A percentile compares a stretch with the other conserved stretches of the same genome.
Evolutionary conservation across 1,140 invertebrate genomes (phyloP).

Genomic region (Ladona fulva): DNA sequence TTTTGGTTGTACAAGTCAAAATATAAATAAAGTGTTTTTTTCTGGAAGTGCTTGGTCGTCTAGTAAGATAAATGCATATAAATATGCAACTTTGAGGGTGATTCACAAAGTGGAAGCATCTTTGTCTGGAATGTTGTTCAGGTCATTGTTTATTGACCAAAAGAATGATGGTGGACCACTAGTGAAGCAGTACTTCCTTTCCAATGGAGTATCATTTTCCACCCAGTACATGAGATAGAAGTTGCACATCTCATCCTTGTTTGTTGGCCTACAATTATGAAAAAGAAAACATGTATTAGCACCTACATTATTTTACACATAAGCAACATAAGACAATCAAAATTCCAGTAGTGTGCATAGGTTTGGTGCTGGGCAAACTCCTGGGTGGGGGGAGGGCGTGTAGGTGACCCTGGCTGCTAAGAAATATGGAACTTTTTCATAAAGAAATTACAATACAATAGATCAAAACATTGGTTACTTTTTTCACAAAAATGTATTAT

Average conservation of each 20-base stretch:
- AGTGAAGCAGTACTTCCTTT: constrained; percentile 79
- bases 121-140: constrained; percentile 70
- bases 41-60: too few relatives aligned
- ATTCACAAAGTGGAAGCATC: constrained; percentile 44
- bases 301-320: constrained; percentile 10
- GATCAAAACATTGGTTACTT: too few relatives aligned
- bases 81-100: too few relatives aligned
- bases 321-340: neutral
- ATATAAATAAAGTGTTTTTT: too few relatives aligned
- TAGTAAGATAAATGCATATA: too few relatives aligned
- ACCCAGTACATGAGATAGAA: constrained; percentile 99
- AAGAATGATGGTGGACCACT: constrained; percentile 70
- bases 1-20: too few relatives aligned
- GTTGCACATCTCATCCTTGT: constrained; percentile 98
- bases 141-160: constrained; percentile 55
- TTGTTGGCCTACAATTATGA: constrained; percentile 56
- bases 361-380: too few relatives aligned
- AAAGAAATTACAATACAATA: too few relatives aligned
- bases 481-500: too few relatives aligned
- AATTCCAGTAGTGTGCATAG: neutral
- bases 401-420: too few relatives aligned
- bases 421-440: too few relatives aligned
- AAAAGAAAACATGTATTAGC: constrained; percentile 14
- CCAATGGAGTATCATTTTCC: constrained; percentile 63
- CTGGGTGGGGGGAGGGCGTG: too few relatives aligned